Evolutionary conservation across 2,797 vertebrate species (phyloP), one percentile per base, ranked within the genome.

Genomic region (Poeciliopsis gracilis): DNA sequence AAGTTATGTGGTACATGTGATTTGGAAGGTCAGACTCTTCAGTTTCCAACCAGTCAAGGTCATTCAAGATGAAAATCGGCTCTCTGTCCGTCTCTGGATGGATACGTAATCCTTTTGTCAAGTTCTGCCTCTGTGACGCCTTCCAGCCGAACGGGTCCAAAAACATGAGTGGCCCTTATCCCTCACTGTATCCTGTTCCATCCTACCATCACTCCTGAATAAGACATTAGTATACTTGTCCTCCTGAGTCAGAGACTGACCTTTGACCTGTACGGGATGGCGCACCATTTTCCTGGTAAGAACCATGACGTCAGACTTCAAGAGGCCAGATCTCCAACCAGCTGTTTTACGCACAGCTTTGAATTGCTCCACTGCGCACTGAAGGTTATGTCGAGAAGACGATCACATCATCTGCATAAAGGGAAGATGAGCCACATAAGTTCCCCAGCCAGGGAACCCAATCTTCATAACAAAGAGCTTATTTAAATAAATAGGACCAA

Each of bases 401-500:
- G 1, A 30, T 20, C 38, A n/a, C 23, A 69, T n/a, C 38, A 43
- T 69, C 66, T 43, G 23, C 66, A 69, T 25, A 13, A 15, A 69
- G 23, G 11, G 25, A 25, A 67, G 36, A 25, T 12, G 33, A 66
- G 36, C 20, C 18, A 20, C 3, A 1, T 67, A 69, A 8, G 23
- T 43, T 69, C 38, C 23, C 5, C 66, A 69, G n/a, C 23, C 5
- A 69, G 23, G 41, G 12, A 43, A 43, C 66, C 10, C 8, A n/a
- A 15, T 43, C 4, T 13, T 53, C 28, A 49, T 55, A 73, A 71
- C 74, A 70, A 55, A 30, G 25, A 10, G n/a, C 4, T 59, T 47
- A 33, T 73, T 72, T 47, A 79, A 63, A 85, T 72, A 33, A 33
- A 45, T 16, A n/a, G 47, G n/a, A 28, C 28, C 41, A 41, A 63